These are phyloP conservation scores for Temnothorax rugatulus DNA, from an alignment of 2,888 invertebrate species.

Conservation along the genomic window DNA sequence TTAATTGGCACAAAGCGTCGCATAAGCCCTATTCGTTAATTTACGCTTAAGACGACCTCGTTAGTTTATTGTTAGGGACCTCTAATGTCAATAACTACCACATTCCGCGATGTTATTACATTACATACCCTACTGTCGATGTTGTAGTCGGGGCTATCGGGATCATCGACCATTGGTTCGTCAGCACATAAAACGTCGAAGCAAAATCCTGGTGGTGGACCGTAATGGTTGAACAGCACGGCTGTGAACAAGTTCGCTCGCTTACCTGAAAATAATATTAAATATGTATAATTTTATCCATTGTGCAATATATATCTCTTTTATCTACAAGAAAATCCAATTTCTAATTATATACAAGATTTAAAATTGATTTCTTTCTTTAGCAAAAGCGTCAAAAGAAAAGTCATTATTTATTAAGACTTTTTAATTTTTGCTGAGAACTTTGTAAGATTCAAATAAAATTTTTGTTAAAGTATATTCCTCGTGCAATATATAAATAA, in stretches of 20 bases:
- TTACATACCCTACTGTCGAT: slow-evolving; percentile 90
- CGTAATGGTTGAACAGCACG: slow-evolving; percentile 93
- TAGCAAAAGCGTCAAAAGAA: not conserved
- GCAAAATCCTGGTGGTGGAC: slow-evolving; percentile 96
- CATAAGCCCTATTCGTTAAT: not conserved
- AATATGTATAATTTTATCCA: not conserved
- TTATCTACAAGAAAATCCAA: not conserved
- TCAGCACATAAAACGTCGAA: slow-evolving; percentile 95
- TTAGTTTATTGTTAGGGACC: slow-evolving; percentile 11
- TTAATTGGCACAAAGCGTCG: slow-evolving; percentile 7
- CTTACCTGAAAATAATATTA: slow-evolving; percentile 84
- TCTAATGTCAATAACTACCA: not conserved
- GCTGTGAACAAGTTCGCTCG: slow-evolving; percentile 93
- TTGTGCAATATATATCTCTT: not conserved
- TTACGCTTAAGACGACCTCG: not conserved
- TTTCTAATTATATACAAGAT: not conserved
- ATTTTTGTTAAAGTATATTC: not conserved
- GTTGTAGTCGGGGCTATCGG: slow-evolving; percentile 93
- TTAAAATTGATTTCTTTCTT: not conserved
- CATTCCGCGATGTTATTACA: not conserved
- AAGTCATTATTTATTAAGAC: not conserved
- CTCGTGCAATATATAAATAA: not conserved
- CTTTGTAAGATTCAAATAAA: not conserved
- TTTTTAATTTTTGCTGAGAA: not conserved
- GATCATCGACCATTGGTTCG: slow-evolving; percentile 95